Percentiles rank a stretch among this genome's conserved stretches.
Evolutionary conservation across 1,140 invertebrate species (phyloP).

Genomic region (Kradibia gibbosae): DNA sequence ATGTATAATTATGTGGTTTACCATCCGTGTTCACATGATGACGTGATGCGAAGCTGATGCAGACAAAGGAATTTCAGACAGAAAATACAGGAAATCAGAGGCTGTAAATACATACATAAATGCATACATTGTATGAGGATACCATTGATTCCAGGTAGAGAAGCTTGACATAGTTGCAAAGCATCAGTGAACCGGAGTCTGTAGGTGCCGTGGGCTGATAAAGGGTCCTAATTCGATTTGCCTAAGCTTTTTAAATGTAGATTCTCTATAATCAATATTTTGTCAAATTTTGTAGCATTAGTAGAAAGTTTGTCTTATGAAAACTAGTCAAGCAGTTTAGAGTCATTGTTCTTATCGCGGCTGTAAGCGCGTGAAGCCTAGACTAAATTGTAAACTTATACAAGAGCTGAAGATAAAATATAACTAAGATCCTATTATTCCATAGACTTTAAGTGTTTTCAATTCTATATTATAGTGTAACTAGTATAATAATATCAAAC

Average conservation of each 20-base stretch:
- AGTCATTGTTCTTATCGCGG: conserved; percentile 46
- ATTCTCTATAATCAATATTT: conserved; percentile 42
- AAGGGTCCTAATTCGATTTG: neutral
- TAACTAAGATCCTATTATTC: neutral
- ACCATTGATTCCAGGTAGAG: conserved; percentile 39
- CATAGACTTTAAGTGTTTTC: too few relatives aligned
- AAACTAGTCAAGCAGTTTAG: conserved; percentile 55
- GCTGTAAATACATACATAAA: neutral
- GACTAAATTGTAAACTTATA: conserved; percentile 14
- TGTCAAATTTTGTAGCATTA: conserved; percentile 43
- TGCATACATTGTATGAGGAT: conserved; percentile 13
- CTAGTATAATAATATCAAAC: too few relatives aligned
- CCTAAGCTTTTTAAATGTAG: neutral
- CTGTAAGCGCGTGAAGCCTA: conserved; percentile 15
- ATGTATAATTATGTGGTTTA: conserved; percentile 66
- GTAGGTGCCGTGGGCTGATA: too few relatives aligned
- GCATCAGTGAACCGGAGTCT: neutral
- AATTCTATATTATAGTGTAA: too few relatives aligned
- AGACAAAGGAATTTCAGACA: neutral
- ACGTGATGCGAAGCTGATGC: neutral
- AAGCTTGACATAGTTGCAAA: neutral
- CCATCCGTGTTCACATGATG: conserved; percentile 40
- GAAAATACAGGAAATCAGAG: neutral
- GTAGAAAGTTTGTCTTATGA: conserved; percentile 56
- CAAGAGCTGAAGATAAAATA: neutral